phyloP scores from a whole-genome alignment of 2,113 vertebrate genomes.

The Romanogobio albipinnatus region DNA sequence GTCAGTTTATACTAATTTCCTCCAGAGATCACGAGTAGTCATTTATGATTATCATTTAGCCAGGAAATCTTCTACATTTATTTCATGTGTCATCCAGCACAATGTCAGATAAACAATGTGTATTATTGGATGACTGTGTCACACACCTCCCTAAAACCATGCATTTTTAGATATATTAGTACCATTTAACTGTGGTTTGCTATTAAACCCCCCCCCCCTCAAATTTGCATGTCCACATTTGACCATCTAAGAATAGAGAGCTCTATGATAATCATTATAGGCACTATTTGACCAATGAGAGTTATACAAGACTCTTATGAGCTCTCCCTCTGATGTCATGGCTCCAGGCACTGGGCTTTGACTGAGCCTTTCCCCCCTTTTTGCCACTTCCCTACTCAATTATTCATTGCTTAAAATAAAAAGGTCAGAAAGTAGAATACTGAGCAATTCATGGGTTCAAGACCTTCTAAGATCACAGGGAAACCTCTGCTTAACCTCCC shows the following conservation, averaged over 20 bases:
- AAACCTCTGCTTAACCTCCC: slow-evolving; percentile 79
- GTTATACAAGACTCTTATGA: slow-evolving; percentile 55
- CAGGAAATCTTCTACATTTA: not conserved
- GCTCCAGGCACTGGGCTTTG: slow-evolving; percentile 77
- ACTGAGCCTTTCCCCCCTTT: slow-evolving; percentile 67
- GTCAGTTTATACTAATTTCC: not conserved
- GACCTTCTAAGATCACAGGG: slow-evolving; percentile 78
- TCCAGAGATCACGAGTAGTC: slow-evolving; percentile 23
- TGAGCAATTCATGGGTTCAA: slow-evolving; percentile 73
- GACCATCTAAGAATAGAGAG: not conserved
- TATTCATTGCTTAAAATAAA: slow-evolving; percentile 69
- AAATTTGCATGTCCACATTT: not conserved
- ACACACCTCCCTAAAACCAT: not conserved
- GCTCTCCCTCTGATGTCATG: slow-evolving; percentile 76
- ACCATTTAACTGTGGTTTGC: not conserved
- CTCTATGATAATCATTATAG: slow-evolving; percentile 5
- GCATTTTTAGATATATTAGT: not conserved
- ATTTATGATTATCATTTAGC: slow-evolving; percentile 40
- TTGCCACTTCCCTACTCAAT: slow-evolving; percentile 75
- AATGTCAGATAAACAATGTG: not conserved
- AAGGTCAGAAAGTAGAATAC: slow-evolving; percentile 53
- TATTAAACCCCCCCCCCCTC: not conserved
- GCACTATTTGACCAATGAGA: slow-evolving; percentile 17
- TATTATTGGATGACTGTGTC: not conserved
- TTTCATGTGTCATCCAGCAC: not conserved